These are phyloP conservation scores for Erythrolamprus reginae DNA, from an alignment of 2,113 vertebrate genomes.

Conservation along the genomic window DNA sequence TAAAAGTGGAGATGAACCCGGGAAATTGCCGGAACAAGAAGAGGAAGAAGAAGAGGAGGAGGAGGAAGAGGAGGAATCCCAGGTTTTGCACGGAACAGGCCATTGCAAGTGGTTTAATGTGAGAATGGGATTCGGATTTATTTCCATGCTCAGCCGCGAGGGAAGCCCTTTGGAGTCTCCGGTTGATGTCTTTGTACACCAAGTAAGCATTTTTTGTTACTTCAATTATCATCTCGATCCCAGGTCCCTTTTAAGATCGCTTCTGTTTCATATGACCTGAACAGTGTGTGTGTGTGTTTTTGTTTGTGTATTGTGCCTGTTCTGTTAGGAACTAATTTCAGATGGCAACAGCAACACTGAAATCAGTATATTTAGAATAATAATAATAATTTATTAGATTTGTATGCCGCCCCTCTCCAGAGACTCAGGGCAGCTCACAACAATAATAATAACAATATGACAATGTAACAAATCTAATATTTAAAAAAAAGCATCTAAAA, in stretches of 20 bases:
- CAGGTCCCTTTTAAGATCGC: conserved; percentile 3
- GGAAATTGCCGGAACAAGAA: conserved; percentile 82
- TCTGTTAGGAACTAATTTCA: conserved; percentile 26
- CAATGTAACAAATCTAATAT: no score
- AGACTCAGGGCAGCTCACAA: no score
- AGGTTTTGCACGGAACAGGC: conserved; percentile 87
- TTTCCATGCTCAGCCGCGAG: conserved; percentile 94
- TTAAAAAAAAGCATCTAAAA: no score
- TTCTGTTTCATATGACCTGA: not conserved
- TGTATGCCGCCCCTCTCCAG: no score
- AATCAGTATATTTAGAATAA: conserved; percentile 4
- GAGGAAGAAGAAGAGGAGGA: conserved; percentile 79
- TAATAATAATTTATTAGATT: no score
- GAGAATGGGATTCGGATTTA: conserved; percentile 99
- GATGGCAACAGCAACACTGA: conserved; percentile 5
- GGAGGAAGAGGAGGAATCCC: conserved; percentile 79
- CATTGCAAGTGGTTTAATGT: conserved; percentile 99
- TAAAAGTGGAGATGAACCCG: conserved; percentile 89
- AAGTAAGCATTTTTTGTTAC: conserved; percentile 81
- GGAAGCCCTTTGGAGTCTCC: conserved; percentile 89
- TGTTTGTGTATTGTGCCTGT: conserved; percentile 10
- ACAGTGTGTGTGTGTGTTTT: no score
- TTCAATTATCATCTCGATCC: not conserved
- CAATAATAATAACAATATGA: no score
- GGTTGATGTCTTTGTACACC: conserved; percentile 98